Conservation (phyloP, 2,888 invertebrate genomes). For the Camponotus fellah region DNA sequence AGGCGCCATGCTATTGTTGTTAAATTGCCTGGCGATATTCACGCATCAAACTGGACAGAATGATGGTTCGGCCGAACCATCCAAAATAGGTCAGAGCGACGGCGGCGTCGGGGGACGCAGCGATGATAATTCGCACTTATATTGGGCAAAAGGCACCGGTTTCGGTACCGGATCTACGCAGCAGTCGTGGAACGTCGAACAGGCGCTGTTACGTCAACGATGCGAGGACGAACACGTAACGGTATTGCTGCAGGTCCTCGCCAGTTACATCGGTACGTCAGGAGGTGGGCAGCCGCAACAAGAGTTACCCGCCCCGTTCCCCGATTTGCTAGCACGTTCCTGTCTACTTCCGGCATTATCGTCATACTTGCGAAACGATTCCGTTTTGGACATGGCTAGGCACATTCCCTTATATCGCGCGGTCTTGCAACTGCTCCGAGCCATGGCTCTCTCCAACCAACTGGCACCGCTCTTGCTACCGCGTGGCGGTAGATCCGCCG, state of each 20-base stretch:
- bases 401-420: slow-evolving; percentile 97
- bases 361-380: slow-evolving; percentile 97
- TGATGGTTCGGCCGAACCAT: slow-evolving; percentile 84
- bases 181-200: slow-evolving; percentile 98
- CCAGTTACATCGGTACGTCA: slow-evolving; percentile 95
- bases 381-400: slow-evolving; percentile 98
- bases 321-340: slow-evolving; percentile 93
- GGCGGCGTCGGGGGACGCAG: slow-evolving; percentile 66
- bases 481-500: slow-evolving; percentile 84
- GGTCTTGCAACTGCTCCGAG: slow-evolving; percentile 93
- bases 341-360: slow-evolving; percentile 95
- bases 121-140: slow-evolving; percentile 92
- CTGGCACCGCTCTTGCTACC: slow-evolving; percentile 90
- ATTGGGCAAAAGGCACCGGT: slow-evolving; percentile 99
- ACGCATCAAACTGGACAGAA: slow-evolving; percentile 91
- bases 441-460: slow-evolving; percentile 89
- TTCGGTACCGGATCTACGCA: slow-evolving; percentile 98
- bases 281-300: slow-evolving; percentile 85
- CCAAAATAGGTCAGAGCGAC: slow-evolving; percentile 74
- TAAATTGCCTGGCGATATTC: slow-evolving; percentile 96
- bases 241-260: slow-evolving; percentile 93
- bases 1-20: slow-evolving; percentile 94
- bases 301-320: slow-evolving; percentile 90
- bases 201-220: slow-evolving; percentile 95
- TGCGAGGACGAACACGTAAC: slow-evolving; percentile 98